Evolutionary conservation across 2,797 vertebrate genomes (phyloP).

Genomic region (Peromyscus aztecus): DNA sequence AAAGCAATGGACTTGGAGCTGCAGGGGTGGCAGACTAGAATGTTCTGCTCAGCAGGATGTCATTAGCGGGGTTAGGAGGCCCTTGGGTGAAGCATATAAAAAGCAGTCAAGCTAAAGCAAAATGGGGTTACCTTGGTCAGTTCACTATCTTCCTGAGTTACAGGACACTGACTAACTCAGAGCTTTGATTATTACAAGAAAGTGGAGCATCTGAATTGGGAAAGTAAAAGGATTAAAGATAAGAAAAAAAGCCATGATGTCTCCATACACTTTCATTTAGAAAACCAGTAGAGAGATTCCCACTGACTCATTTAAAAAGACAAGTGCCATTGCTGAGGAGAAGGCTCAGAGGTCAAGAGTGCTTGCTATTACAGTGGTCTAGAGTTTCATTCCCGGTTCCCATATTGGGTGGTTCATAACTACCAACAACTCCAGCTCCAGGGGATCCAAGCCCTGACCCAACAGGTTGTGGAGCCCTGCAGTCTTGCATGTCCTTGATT

Average conservation of each 20-base stretch:
- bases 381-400: neutral
- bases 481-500: neutral
- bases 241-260: neutral
- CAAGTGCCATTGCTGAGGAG: neutral
- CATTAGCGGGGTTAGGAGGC: neutral
- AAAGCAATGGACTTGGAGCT: neutral
- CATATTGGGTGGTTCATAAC: neutral
- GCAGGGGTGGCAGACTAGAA: neutral
- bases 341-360: neutral
- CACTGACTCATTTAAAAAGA: neutral
- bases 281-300: neutral
- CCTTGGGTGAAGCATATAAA: neutral
- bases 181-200: neutral
- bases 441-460: neutral
- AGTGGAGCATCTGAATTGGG: neutral
- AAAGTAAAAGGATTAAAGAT: neutral
- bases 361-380: neutral
- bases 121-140: neutral
- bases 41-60: neutral
- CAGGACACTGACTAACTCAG: neutral
- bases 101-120: neutral
- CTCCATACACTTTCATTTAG: neutral
- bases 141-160: neutral
- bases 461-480: neutral
- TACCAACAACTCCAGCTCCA: neutral